phyloP scores from a whole-genome alignment of 2,113 vertebrate species.

The Sorex fumeus region DNA sequence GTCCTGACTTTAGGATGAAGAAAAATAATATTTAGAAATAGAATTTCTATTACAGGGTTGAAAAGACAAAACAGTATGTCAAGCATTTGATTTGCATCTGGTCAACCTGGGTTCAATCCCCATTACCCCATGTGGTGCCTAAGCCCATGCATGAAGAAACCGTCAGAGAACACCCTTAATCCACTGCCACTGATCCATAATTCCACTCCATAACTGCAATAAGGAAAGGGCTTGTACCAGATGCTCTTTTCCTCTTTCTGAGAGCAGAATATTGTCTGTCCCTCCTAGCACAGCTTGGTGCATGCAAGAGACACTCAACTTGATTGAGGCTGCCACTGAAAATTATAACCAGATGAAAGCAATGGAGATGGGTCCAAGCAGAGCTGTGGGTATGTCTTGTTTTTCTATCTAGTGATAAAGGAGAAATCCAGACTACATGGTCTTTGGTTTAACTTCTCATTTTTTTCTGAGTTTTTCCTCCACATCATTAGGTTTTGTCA shows the following conservation, averaged over 20 bases:
- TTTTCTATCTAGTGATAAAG: not conserved
- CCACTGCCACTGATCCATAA: no score
- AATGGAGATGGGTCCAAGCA: fast-evolving
- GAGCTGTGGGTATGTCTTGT: not conserved
- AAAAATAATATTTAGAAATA: no score
- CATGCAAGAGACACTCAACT: not conserved
- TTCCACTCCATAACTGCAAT: not conserved
- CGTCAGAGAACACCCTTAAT: no score
- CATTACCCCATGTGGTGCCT: no score
- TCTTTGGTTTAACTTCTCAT: not conserved
- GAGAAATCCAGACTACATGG: not conserved
- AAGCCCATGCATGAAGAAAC: no score
- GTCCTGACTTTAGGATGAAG: not conserved
- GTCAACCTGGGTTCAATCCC: no score
- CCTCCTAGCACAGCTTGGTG: not conserved
- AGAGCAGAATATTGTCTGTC: not conserved
- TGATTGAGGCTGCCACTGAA: not conserved
- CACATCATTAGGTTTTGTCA: not conserved
- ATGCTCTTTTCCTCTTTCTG: not conserved
- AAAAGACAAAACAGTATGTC: no score
- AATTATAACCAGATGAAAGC: not conserved
- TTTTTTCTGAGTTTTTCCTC: constrained; percentile 19
- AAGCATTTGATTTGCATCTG: no score
- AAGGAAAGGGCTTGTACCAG: no score
- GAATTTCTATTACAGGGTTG: no score